Evolutionary conservation across 2,888 invertebrate species (phyloP).

Genomic region (Drosophila nr. perissopoda): DNA sequence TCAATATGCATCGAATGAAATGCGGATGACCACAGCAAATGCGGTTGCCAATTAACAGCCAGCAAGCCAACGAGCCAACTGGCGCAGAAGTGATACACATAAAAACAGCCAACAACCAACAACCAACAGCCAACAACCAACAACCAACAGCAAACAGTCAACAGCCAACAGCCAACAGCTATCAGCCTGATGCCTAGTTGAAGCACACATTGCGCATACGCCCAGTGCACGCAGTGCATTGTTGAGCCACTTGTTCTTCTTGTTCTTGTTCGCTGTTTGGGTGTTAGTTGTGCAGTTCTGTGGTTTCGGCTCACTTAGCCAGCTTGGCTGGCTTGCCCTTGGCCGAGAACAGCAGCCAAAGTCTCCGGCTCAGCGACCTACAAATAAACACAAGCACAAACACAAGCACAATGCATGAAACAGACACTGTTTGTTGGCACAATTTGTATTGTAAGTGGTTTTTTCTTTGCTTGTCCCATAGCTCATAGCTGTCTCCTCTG

Average conservation of each 20-base stretch:
- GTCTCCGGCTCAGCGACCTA: conserved; percentile 4
- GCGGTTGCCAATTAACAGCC: conserved; percentile 1
- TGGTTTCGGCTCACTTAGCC: background rate
- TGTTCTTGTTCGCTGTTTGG: conserved; percentile 4
- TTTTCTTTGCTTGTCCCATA: conserved; percentile 5
- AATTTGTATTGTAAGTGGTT: conserved; percentile 15
- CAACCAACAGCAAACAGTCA: background rate
- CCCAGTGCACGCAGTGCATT: conserved; percentile 2
- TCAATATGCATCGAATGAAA: conserved; percentile 8
- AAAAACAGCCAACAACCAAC: background rate
- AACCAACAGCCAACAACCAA: background rate
- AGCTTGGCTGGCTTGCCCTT: conserved; percentile 18
- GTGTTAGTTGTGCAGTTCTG: conserved; percentile 18
- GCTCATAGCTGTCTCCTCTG: conserved; percentile 1
- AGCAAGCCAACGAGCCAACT: background rate
- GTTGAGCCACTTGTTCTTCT: background rate
- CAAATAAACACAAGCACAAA: background rate
- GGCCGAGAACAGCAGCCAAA: conserved; percentile 21
- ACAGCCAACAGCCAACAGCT: background rate
- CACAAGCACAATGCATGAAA: background rate
- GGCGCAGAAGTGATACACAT: background rate
- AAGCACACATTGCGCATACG: conserved; percentile 33
- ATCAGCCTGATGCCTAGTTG: background rate
- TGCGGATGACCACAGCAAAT: background rate
- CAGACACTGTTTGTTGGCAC: background rate